Percentiles rank a stretch among this genome's conserved stretches.
Conservation (phyloP, 2,797 vertebrate species). For the Delichon dasypus region DNA sequence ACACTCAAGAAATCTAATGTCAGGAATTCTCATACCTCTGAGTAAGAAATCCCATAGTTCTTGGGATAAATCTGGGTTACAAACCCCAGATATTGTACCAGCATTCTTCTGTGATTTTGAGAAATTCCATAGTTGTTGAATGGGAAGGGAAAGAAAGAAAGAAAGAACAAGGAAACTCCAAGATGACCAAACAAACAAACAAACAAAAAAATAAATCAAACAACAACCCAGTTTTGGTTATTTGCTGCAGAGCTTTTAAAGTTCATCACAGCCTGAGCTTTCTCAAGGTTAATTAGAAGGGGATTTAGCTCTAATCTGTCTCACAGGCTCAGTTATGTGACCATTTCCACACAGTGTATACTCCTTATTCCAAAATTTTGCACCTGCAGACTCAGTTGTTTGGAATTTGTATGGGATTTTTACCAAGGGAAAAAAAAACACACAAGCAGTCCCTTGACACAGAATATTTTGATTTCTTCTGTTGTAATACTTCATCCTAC, state of each 20-base stretch:
- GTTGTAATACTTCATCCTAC: not conserved
- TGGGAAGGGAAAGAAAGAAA: not conserved
- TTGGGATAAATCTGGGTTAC: not conserved
- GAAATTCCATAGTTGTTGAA: not conserved
- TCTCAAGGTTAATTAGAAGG: not conserved
- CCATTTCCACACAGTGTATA: not conserved
- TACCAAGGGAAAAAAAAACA: not conserved
- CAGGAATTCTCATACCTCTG: not conserved
- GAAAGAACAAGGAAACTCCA: rapidly evolving
- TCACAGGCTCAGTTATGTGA: not conserved
- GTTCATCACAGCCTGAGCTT: not conserved
- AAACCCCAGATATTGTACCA: not conserved
- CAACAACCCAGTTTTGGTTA: too few species aligned
- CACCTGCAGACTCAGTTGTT: not conserved
- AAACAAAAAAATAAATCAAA: too few species aligned
- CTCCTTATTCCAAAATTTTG: not conserved
- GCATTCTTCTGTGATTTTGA: not conserved
- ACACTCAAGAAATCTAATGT: not conserved
- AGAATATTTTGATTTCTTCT: not conserved
- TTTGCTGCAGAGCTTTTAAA: not conserved
- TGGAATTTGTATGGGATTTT: not conserved
- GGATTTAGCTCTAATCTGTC: not conserved
- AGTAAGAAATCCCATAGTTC: not conserved
- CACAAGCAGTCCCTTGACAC: too few species aligned
- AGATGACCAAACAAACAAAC: not conserved